A percentile compares a stretch with the other conserved stretches of the same genome.
These are phyloP conservation scores for Perca schrenkii DNA, from an alignment of 2,113 vertebrate genomes.

Conservation along the genomic window DNA sequence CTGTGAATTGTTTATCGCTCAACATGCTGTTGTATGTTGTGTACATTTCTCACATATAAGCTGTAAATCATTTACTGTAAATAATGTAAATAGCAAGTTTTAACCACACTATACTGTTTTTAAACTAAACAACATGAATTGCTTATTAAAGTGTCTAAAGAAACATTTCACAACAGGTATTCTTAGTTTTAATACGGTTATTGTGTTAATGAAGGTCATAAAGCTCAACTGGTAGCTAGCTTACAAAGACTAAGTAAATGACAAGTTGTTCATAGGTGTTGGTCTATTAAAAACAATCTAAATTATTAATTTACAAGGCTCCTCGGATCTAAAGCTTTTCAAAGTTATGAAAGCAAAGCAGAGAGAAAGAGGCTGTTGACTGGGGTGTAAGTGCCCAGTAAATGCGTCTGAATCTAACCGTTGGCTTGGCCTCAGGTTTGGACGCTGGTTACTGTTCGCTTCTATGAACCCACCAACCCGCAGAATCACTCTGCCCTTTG, in stretches of 20 bases:
- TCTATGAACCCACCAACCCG: slow-evolving; percentile 5
- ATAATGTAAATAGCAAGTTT: too few species aligned
- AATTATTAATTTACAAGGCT: neutral
- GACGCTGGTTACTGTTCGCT: neutral
- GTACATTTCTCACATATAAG: too few species aligned
- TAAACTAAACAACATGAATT: too few species aligned
- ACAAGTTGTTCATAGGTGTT: neutral
- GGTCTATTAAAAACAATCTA: neutral
- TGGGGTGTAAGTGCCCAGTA: neutral
- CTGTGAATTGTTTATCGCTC: too few species aligned
- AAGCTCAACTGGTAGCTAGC: neutral
- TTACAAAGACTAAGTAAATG: neutral
- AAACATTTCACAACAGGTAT: neutral
- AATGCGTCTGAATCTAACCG: slow-evolving; percentile 26
- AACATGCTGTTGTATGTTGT: too few species aligned
- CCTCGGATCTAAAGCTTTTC: neutral
- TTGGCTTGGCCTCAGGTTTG: slow-evolving; percentile 36
- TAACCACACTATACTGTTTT: too few species aligned
- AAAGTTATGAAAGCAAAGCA: neutral
- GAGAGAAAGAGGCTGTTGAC: neutral
- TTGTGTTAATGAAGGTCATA: neutral
- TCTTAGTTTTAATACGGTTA: neutral
- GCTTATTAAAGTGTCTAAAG: too few species aligned
- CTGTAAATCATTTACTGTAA: too few species aligned
- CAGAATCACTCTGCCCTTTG: slow-evolving; percentile 49